Conservation (phyloP, 1,140 invertebrate genomes). For the Apolygus lucorum region DNA sequence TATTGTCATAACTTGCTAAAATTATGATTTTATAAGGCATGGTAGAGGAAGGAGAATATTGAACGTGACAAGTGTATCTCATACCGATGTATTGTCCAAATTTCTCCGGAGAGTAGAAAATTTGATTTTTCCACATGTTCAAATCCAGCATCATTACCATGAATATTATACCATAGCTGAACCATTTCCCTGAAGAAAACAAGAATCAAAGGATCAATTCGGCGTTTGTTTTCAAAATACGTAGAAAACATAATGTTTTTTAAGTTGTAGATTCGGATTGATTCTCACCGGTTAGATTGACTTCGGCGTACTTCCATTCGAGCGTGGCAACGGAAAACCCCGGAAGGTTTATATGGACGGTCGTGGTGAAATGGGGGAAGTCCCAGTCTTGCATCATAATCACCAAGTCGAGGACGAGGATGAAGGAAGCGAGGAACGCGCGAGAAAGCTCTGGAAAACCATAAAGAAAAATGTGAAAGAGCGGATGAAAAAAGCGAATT, state of each 20-base stretch:
- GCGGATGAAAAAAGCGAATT: not conserved
- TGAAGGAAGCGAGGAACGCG: constrained; percentile 48
- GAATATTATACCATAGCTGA: constrained; percentile 51
- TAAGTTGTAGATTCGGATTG: too few species aligned
- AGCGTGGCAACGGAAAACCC: constrained; percentile 44
- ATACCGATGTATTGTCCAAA: constrained; percentile 46
- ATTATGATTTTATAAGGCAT: not conserved
- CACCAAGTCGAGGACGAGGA: constrained; percentile 48
- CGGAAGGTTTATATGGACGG: constrained; percentile 48
- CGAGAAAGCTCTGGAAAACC: constrained; percentile 42
- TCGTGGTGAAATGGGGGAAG: constrained; percentile 50
- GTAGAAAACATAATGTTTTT: too few species aligned
- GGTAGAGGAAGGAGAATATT: constrained; percentile 15
- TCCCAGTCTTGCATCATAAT: constrained; percentile 55
- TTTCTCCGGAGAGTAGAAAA: constrained; percentile 45
- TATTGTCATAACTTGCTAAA: too few species aligned
- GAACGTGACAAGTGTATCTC: not conserved
- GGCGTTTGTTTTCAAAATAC: too few species aligned
- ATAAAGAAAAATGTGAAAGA: not conserved
- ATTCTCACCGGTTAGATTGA: constrained; percentile 35
- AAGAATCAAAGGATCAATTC: too few species aligned
- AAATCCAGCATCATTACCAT: constrained; percentile 49
- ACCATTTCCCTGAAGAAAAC: constrained; percentile 47
- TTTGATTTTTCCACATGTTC: constrained; percentile 55
- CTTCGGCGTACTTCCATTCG: constrained; percentile 39